phyloP scores from a whole-genome alignment of 2,113 vertebrate genomes.

The Lasiurus cinereus region DNA sequence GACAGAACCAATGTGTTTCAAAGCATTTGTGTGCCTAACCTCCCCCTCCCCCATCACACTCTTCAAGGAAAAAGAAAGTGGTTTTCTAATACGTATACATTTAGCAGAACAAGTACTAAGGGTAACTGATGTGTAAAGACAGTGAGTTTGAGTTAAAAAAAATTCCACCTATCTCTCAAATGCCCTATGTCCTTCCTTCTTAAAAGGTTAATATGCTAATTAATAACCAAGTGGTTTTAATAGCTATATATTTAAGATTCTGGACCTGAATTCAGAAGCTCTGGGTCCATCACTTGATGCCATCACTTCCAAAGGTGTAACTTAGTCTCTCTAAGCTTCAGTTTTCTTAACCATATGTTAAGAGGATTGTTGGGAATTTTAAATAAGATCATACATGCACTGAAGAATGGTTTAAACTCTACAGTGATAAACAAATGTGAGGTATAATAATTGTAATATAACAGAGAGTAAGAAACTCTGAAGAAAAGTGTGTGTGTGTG shows the following conservation, averaged over 20 bases:
- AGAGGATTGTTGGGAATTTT: not conserved
- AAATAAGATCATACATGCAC: not conserved
- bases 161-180: not conserved
- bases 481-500: not conserved
- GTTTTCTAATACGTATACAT: not conserved
- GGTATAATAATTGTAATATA: not conserved
- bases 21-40: not conserved
- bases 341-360: not conserved
- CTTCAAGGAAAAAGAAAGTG: not conserved
- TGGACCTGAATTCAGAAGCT: not conserved
- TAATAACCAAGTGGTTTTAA: not conserved
- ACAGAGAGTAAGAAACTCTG: not conserved
- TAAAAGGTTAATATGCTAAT: not conserved
- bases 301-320: not conserved
- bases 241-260: conserved; percentile 6
- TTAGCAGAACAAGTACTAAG: not conserved
- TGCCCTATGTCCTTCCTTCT: not conserved
- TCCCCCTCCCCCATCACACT: not conserved
- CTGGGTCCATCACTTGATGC: not conserved
- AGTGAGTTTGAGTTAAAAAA: not conserved
- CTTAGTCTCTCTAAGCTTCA: not conserved
- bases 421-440: not conserved
- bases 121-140: not conserved
- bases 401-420: not conserved
- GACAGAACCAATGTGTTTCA: not conserved